These are phyloP conservation scores for Mormyrops boulengeri DNA, from an alignment of 2,797 vertebrate species.

Conservation along the genomic window DNA sequence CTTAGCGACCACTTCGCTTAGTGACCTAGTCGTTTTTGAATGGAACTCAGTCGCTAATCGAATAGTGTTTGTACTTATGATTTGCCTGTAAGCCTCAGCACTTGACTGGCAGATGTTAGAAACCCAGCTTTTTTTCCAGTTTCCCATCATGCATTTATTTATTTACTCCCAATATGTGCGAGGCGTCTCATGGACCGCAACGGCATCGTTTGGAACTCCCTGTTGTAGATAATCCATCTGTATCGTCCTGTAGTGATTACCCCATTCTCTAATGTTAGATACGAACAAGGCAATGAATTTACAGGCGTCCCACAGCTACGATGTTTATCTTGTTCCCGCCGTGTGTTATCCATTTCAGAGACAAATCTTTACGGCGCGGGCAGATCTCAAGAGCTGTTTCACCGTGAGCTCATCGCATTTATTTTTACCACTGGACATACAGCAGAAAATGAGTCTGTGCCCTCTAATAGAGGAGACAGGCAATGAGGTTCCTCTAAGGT, in stretches of 20 bases:
- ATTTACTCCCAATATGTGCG: conserved; percentile 39
- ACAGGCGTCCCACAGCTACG: conserved; percentile 41
- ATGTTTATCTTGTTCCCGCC: conserved; percentile 57
- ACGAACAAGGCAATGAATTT: conserved; percentile 54
- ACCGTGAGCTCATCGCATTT: conserved; percentile 51
- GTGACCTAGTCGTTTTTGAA: not conserved
- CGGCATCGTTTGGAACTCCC: conserved; percentile 56
- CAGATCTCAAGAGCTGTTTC: conserved; percentile 40
- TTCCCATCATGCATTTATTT: conserved; percentile 13
- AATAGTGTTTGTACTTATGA: not conserved
- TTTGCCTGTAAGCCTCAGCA: conserved; percentile 33
- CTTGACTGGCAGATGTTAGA: not conserved
- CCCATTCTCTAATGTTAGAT: conserved; percentile 54
- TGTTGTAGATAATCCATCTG: conserved; percentile 58
- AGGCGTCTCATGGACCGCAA: conserved; percentile 45
- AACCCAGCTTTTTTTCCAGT: conserved; percentile 25
- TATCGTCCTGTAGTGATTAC: conserved; percentile 61
- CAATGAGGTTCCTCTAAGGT: conserved; percentile 35
- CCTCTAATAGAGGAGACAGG: conserved; percentile 48
- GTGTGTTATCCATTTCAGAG: conserved; percentile 53
- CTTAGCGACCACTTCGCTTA: not conserved
- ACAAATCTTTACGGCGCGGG: conserved; percentile 56
- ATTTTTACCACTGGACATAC: conserved; percentile 53
- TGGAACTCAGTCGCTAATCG: not conserved
- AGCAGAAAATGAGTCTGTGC: conserved; percentile 49